Base-by-base conservation (phyloP, 2,113 vertebrate genomes). In the Psilopogon haemacephalus region DNA sequence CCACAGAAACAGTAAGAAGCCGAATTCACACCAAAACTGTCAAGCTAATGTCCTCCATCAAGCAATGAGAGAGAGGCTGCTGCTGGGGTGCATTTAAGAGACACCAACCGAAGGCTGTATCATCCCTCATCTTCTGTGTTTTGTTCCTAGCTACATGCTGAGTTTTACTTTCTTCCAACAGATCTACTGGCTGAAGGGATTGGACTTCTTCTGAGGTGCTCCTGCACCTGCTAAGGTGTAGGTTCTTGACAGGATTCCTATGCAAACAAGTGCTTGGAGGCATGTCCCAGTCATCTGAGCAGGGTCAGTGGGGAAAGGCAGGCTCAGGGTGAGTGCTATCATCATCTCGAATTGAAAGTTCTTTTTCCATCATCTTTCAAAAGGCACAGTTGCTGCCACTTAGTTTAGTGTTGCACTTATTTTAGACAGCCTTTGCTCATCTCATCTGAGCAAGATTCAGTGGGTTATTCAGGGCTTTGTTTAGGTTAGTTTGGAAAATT, bases 401-500 rank as follows among this genome's bases (percentile, higher is more conserved):
- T 12, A 19, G 26, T 71, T 91, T 24, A 46, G 28, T 28, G 52
- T 52, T 69, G 55, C 21, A 8, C 26, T 77, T 89, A 8, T 40
- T 91, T 86, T 60, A 86, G 72, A 74, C 60, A 84, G 62, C 30
- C n/a, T 67, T 83, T 74, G 60, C 86, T 89, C 87, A 65, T 37
- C 46, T 78, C 71, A 82, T 81, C 32, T 74, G 79, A 6, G 63
- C 89, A 68, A 46, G 50, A 50, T 56, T 88, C 52, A 17, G 19
- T 55, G 44, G 30, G 54, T 90, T 90, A 84, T 95, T 84, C 24
- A 55, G 5, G 1, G 52, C 26, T 55, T 30, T 55, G 86, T 92
- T 89, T 58, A 88, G 42, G 60, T 84, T 96, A 92, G 94, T 95
- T 94, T 95, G 85, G 94, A 94, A 95, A 94, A 93, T 75, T 94